A percentile compares a stretch with the other conserved stretches of the same genome.
Evolutionary conservation across 1,140 invertebrate species (phyloP).

Genomic region (Lasaia peninsularis): DNA sequence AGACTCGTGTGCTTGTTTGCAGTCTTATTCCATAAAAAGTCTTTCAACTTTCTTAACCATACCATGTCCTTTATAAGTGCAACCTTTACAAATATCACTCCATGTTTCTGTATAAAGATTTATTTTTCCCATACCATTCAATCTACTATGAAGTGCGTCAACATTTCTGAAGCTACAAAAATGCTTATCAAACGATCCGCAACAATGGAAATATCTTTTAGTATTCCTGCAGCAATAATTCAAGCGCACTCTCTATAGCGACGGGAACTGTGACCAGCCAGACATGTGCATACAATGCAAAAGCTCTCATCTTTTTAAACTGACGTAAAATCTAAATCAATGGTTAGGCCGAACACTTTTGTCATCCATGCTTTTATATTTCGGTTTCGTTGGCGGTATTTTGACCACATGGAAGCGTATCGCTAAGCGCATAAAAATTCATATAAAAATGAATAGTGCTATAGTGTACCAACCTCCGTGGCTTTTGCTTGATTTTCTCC

Average conservation of each 20-base stretch:
- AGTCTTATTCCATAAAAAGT: no score
- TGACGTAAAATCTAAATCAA: constrained; percentile 69
- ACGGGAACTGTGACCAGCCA: constrained; percentile 46
- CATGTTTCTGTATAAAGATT: no score
- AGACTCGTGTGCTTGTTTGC: no score
- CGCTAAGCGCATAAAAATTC: constrained; percentile 53
- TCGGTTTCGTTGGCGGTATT: constrained; percentile 30
- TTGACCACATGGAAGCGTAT: constrained; percentile 40
- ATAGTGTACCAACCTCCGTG: constrained; percentile 27
- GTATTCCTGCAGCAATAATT: constrained; percentile 53
- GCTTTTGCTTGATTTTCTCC: constrained; percentile 31
- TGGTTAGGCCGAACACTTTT: constrained; percentile 66
- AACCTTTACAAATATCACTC: no score
- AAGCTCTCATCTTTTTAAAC: constrained; percentile 59
- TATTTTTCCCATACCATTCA: no score
- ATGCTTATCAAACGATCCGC: constrained; percentile 21
- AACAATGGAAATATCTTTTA: constrained; percentile 57
- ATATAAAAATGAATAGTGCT: constrained; percentile 37
- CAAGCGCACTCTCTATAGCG: constrained; percentile 41
- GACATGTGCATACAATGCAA: constrained; percentile 61
- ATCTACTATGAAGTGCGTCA: background rate
- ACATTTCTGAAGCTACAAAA: background rate
- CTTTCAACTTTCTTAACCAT: no score
- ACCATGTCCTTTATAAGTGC: no score
- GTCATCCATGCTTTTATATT: constrained; percentile 64